Evolutionary conservation across 2,797 vertebrate species (phyloP), one percentile per base, ranked within the genome.

Genomic region (Manis pentadactyla): DNA sequence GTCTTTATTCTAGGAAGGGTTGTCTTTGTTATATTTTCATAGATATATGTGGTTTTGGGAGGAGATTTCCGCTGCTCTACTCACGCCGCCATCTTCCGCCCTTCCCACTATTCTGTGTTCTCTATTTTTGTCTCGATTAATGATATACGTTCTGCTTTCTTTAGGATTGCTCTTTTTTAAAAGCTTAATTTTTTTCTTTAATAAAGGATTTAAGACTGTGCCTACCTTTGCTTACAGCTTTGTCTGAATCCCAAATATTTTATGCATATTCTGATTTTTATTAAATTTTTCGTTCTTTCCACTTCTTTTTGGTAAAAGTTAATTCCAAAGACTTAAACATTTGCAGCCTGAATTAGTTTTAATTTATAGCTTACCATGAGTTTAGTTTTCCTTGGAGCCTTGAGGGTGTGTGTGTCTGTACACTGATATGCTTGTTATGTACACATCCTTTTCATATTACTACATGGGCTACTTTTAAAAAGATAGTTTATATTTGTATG

Each of bases 241-340:
- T 92, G 31, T 49, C 37, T 49, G 69, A 96, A 77, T 90, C 59
- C 31, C n/a, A 90, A 68, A 86, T 85, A 73, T 42, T 94, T 92
- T 79, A 78, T 87, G 39, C 39, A 21, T 79, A 37, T 78, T 79
- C 93, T 77, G 25, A 64, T 66, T 86, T 86, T 71, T 66, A 84
- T 49, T 90, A 53, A 59, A 61, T 29, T 82, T 79, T 94, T 86
- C 55, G 90, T 94, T 89, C 51, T 69, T 23, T 21, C 18, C 64
- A 49, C 39, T 25, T 57, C 81, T 77, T 94, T 94, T 85, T 69
- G 19, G 23, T 68, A 10, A 46, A 87, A 77, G 39, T 71, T 90
- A 86, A 92, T 77, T 79, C 5, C 18, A 64, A 86, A 74, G 31
- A 42, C 53, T 49, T 53, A 64, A 77, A 59, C 27, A 39, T 89